These are phyloP conservation scores for Serranus cabrilla DNA, from an alignment of 2,797 vertebrate genomes.

Conservation along the genomic window DNA sequence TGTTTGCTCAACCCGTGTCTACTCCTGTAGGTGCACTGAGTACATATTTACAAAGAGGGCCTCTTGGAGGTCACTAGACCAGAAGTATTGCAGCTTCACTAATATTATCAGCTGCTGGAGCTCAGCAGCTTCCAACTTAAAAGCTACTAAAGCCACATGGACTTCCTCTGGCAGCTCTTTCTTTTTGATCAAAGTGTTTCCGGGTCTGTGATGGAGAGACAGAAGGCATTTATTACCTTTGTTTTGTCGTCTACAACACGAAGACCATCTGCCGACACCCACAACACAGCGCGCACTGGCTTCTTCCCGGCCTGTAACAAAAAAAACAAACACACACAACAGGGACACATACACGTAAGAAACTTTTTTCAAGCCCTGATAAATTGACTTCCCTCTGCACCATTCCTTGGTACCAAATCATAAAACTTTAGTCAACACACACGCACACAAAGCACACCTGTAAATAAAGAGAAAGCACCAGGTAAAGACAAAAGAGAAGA, in stretches of 20 bases:
- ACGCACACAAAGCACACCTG: slow-evolving; percentile 66
- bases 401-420: slow-evolving; percentile 54
- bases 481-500: slow-evolving; percentile 52
- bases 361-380: not conserved
- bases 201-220: not conserved
- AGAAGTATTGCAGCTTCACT: slow-evolving; percentile 8
- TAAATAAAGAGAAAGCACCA: slow-evolving; percentile 59
- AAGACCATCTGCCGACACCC: slow-evolving; percentile 98
- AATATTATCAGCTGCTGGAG: slow-evolving; percentile 22
- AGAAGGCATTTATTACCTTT: slow-evolving; percentile 88
- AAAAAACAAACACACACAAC: slow-evolving; percentile 54
- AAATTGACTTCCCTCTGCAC: slow-evolving; percentile 21
- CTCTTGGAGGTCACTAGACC: slow-evolving; percentile 50
- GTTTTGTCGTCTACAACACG: slow-evolving; percentile 99
- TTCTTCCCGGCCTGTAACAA: slow-evolving; percentile 95
- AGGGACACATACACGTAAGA: slow-evolving; percentile 32
- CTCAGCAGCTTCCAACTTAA: slow-evolving; percentile 31
- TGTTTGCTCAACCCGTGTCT: not conserved
- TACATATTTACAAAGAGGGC: slow-evolving; percentile 34
- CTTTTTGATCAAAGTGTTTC: slow-evolving; percentile 26
- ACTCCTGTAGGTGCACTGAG: slow-evolving; percentile 54
- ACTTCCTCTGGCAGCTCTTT: slow-evolving; percentile 20
- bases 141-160: slow-evolving; percentile 21
- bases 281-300: slow-evolving; percentile 94
- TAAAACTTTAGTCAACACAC: slow-evolving; percentile 19